Evolutionary conservation across 2,888 invertebrate genomes (phyloP), one percentile per base, ranked within the genome.

Genomic region (Melanostoma mellinum): DNA sequence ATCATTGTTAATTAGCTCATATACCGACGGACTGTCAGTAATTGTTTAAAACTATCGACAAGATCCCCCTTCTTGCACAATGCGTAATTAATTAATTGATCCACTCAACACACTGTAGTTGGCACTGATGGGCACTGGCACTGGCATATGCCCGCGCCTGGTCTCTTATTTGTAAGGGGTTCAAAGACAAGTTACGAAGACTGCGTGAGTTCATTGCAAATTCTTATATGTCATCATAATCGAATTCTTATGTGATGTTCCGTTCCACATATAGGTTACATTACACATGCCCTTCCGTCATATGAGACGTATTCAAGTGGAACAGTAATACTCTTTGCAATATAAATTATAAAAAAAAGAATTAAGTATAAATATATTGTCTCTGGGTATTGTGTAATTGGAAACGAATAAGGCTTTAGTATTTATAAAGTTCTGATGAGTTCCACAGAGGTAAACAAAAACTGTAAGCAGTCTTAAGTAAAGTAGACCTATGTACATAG

Each of bases 61-160:
- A 72, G 48, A 46, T 67, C 63, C 61, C 82, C 67, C 73, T 63
- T 68, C 48, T 10, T 40, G 33, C 32, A 61, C 58, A 71, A 73
- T 61, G 72, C 38, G 32, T 82, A 82, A 82, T 82, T 73, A 82
- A 78, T 78, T 82, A 82, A 82, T 82, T 82, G 73, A 74, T 56
- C 68, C 36, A 69, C 78, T 73, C 68, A 73, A 56, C 63, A 50
- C 78, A 74, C 20, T 74, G 40, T 40, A 20, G 20, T 20, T 20
- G 20, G 20, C 20, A 20, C 72, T 68, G 46, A 46, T 71, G 56
- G 36, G 38, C 20, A 20, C 20, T 38, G 67, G 6, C 3, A 20
- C 10, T 20, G 32, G 5, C 9, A 9, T 67, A 35, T 40, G 30
- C 30, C 4, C 30, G 1, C n/a, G 20, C 0, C 35, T 44, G 20